Base-by-base conservation (phyloP, 2,888 invertebrate species). In the Drosophila mimetica region DNA sequence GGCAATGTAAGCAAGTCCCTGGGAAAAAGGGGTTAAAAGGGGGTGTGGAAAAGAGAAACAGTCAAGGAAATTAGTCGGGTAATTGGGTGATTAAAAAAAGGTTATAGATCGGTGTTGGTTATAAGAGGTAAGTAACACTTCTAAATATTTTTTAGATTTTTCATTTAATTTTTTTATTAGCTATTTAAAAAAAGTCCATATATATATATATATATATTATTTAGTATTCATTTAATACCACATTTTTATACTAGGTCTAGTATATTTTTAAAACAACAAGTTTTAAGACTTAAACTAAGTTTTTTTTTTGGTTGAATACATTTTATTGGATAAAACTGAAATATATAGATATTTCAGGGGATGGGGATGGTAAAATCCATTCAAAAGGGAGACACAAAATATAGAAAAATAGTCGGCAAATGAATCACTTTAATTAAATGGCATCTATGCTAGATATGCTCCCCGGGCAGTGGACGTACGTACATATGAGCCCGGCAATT, bases 401-500 rank as follows among this genome's bases (percentile, higher is more conserved):
- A 32, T 16, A 13, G 34, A 60, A 14, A 60, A 60, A 36, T 63
- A 28, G 7, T 37, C 16, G 7, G 28, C 42, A 16, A 28, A 60
- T 60, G 47, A 61, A 61, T 61, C 60, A 61, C 46, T 64, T 46
- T 16, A 46, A 61, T 61, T 61, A 58, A 58, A 55, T 32, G 39
- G 58, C 28, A 30, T 54, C n/a, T n/a, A n/a, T n/a, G n/a, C 57
- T 20, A 30, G 55, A 41, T 55, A 57, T 30, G 39, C 28, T 39
- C 22, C 9, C 6, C 3, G 28, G 9, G 32, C 11, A 1, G 37
- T 28, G 63, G 36, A 36, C 60, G 64, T 25, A n/a, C 7, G 25
- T 25, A 25, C 44, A 60, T 44, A 44, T 60, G 64, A 63, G 60
- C 64, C 14, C 34, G 32, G 67, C 67, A 61, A 69, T 69, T 72